These are phyloP conservation scores for Todus mexicanus DNA, from an alignment of 2,797 vertebrate species.

Conservation along the genomic window DNA sequence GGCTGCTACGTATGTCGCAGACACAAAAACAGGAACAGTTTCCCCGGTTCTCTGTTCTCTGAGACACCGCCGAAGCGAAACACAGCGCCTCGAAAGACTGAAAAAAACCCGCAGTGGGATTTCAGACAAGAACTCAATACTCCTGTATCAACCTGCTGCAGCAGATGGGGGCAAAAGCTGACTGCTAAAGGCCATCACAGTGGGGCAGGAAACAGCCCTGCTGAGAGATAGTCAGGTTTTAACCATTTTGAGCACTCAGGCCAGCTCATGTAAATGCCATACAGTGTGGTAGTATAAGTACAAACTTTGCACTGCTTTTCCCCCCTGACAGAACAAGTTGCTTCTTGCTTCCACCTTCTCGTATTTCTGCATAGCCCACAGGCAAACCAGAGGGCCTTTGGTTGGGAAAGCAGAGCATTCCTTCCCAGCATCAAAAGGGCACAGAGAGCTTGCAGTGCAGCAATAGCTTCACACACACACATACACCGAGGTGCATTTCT, in stretches of 20 bases:
- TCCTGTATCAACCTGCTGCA: neutral
- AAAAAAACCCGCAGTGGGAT: neutral
- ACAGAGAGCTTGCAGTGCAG: too few species aligned
- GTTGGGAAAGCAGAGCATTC: neutral
- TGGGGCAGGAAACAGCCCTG: neutral
- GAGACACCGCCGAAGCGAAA: neutral
- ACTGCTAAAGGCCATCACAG: neutral
- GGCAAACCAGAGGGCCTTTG: slow-evolving; percentile 1
- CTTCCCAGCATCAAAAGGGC: slow-evolving; percentile 24
- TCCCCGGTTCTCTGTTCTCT: neutral
- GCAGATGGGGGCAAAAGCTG: neutral
- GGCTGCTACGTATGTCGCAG: neutral
- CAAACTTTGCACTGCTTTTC: neutral
- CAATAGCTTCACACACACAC: neutral
- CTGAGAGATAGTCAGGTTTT: neutral
- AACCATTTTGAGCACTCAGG: neutral
- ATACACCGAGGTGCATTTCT: neutral
- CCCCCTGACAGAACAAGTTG: slow-evolving; percentile 6
- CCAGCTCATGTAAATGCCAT: neutral
- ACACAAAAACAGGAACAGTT: neutral
- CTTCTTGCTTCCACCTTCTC: slow-evolving; percentile 45
- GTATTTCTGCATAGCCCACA: neutral
- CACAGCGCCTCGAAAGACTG: neutral
- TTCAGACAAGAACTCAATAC: neutral
- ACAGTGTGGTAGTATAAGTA: neutral